phyloP scores from a whole-genome alignment of 2,797 vertebrate species.

The Gadopsis marmoratus region DNA sequence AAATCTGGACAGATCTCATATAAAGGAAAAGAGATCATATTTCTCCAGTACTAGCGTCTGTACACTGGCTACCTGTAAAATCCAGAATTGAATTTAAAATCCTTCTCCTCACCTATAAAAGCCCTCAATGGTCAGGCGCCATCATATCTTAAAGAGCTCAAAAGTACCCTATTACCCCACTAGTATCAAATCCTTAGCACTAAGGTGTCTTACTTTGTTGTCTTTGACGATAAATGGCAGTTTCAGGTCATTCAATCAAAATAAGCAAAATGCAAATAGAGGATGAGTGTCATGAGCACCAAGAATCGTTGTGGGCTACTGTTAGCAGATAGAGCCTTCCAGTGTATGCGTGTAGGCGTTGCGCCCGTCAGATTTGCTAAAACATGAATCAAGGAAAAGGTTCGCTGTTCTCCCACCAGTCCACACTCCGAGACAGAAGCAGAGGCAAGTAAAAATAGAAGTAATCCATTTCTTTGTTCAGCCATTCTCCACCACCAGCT shows the following conservation, averaged over 20 bases:
- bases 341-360: slow-evolving; percentile 24
- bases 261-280: slow-evolving; percentile 33
- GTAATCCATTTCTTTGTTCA: slow-evolving; percentile 33
- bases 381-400: slow-evolving; percentile 27
- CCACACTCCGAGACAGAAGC: slow-evolving; percentile 8
- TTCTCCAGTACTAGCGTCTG: too few relatives aligned
- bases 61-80: too few relatives aligned
- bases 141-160: too few relatives aligned
- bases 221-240: slow-evolving; percentile 27
- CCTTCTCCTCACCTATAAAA: too few relatives aligned
- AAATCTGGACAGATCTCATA: too few relatives aligned
- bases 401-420: slow-evolving; percentile 19
- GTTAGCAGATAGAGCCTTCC: slow-evolving; percentile 32
- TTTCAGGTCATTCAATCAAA: slow-evolving; percentile 30
- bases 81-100: too few relatives aligned
- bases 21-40: too few relatives aligned
- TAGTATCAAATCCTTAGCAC: neutral
- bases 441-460: slow-evolving; percentile 43
- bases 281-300: slow-evolving; percentile 37
- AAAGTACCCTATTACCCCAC: neutral
- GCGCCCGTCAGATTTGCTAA: slow-evolving; percentile 37
- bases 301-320: slow-evolving; percentile 24
- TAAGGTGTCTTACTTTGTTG: slow-evolving; percentile 4
- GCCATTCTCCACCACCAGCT: neutral
- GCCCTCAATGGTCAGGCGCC: too few relatives aligned